A percentile compares a stretch with the other conserved stretches of the same genome.
Conservation (phyloP, 2,113 vertebrate species). For the Myrmophylax atrothorax region DNA sequence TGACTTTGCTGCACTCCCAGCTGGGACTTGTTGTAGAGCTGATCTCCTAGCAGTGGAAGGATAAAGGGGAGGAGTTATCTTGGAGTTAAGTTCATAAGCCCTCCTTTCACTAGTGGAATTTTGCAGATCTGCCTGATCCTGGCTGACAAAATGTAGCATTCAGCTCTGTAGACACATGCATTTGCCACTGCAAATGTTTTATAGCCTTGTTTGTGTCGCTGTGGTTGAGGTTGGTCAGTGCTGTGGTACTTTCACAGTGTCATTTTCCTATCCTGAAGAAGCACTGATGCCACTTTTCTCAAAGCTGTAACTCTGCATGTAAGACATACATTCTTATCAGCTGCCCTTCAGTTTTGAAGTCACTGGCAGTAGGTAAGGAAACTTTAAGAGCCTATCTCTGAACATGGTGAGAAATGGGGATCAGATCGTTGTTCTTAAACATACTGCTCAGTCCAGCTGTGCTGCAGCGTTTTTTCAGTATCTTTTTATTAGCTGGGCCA, state of each 20-base stretch:
- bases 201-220: background rate
- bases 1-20: background rate
- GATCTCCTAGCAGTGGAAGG: background rate
- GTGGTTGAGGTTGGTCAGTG: background rate
- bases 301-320: background rate
- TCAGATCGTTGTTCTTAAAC: background rate
- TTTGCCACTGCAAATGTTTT: background rate
- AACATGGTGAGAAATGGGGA: background rate
- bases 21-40: background rate
- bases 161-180: background rate
- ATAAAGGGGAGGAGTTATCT: background rate
- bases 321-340: rapidly evolving
- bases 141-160: background rate
- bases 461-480: background rate
- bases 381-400: background rate
- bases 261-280: background rate
- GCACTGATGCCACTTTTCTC: background rate
- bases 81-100: background rate
- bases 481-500: background rate
- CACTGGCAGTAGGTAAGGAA: background rate
- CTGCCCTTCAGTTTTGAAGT: background rate
- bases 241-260: background rate
- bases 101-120: background rate
- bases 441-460: background rate
- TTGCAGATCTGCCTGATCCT: background rate